Evolutionary conservation across 2,888 invertebrate genomes (phyloP).

Genomic region (Dasypogon diadema): DNA sequence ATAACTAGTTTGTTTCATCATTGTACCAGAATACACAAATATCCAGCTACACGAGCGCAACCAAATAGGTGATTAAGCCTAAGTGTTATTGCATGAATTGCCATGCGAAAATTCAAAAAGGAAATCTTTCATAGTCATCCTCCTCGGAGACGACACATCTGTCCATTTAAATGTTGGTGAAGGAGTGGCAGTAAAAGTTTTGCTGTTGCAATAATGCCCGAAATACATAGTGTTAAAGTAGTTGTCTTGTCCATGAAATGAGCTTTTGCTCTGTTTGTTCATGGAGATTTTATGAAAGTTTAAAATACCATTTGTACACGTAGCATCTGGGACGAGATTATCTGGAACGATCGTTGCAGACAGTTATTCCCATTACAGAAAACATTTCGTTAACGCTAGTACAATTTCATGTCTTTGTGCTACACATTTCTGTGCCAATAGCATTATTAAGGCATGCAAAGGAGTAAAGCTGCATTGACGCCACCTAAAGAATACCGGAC

Average conservation of each 20-base stretch:
- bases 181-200: conserved; percentile 22
- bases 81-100: conserved; percentile 38
- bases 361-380: conserved; percentile 47
- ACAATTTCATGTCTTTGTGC: conserved; percentile 5
- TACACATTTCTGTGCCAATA: no score
- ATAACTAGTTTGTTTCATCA: no score
- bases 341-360: conserved; percentile 45
- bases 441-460: no score
- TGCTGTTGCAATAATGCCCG: conserved; percentile 14
- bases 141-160: conserved; percentile 1
- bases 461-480: no score
- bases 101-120: conserved; percentile 5
- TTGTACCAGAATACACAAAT: neutral
- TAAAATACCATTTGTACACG: conserved; percentile 22
- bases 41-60: neutral
- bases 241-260: conserved; percentile 21
- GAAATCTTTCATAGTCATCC: conserved; percentile 18
- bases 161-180: neutral
- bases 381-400: conserved; percentile 25
- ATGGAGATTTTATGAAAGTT: conserved; percentile 43
- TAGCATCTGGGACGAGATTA: conserved; percentile 31
- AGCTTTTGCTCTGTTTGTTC: conserved; percentile 36
- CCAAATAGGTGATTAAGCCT: conserved; percentile 10
- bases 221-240: conserved; percentile 2
- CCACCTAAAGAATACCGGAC: no score